Evolutionary conservation across 2,888 invertebrate species (phyloP).

Genomic region (Anoplius nigerrimus): DNA sequence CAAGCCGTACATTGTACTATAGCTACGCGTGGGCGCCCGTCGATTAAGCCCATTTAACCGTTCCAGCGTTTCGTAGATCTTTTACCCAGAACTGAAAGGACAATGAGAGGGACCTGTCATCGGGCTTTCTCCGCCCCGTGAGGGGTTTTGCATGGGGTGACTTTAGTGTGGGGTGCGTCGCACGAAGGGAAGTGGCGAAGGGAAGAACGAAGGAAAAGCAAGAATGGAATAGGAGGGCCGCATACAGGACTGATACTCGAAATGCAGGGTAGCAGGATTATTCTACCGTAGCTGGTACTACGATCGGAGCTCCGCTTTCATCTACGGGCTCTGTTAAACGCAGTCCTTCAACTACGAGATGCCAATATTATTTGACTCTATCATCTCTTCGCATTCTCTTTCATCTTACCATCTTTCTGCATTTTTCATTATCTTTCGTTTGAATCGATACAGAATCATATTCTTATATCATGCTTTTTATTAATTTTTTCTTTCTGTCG

Average conservation of each 20-base stretch:
- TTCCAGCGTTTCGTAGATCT: slow-evolving; percentile 48
- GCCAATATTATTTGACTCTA: no score
- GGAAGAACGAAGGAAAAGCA: slow-evolving; percentile 6
- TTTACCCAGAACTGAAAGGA: slow-evolving; percentile 48
- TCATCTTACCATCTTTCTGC: no score
- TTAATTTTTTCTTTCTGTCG: no score
- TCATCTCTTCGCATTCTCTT: no score
- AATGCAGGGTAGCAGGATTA: slow-evolving; percentile 51
- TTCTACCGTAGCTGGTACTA: slow-evolving; percentile 64
- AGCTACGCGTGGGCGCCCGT: slow-evolving; percentile 39
- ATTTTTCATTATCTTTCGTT: no score
- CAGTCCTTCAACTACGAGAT: no score
- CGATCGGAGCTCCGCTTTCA: slow-evolving; percentile 62
- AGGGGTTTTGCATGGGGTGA: slow-evolving; percentile 54
- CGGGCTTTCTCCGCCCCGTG: slow-evolving; percentile 58
- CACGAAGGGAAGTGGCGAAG: no score
- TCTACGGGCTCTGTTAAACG: neutral
- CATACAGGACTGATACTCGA: slow-evolving; percentile 17
- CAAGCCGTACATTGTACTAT: no score
- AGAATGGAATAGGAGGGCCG: slow-evolving; percentile 25
- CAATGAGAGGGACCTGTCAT: slow-evolving; percentile 68
- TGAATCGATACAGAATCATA: no score
- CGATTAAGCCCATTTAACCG: slow-evolving; percentile 59
- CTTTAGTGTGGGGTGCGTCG: no score
- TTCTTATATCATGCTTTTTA: no score